Conservation (phyloP, 2,888 invertebrate species). For the Cephus sareptanus region DNA sequence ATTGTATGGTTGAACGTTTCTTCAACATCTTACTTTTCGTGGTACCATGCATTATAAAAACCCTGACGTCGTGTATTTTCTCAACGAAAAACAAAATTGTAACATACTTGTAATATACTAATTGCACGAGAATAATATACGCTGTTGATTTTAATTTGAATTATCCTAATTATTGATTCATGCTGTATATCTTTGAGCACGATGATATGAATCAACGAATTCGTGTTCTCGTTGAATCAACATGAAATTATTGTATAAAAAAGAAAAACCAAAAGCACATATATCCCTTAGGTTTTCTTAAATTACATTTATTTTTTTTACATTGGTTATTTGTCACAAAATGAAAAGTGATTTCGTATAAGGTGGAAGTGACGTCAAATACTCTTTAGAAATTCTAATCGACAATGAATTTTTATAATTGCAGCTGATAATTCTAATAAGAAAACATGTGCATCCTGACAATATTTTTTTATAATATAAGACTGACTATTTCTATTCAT, state of each 20-base stretch:
- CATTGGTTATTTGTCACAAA: neutral
- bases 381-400: neutral
- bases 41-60: too few species aligned
- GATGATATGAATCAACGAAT: neutral
- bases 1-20: neutral
- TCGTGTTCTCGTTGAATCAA: neutral
- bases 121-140: conserved; percentile 5
- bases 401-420: neutral
- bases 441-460: neutral
- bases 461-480: neutral
- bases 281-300: neutral
- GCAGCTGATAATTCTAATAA: neutral
- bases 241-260: neutral
- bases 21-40: too few species aligned
- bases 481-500: neutral
- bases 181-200: neutral
- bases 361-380: neutral
- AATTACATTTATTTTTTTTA: neutral
- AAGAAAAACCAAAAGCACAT: neutral
- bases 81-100: neutral
- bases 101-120: conserved; percentile 13
- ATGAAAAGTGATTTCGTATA: neutral
- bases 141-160: neutral
- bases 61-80: neutral
- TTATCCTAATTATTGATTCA: neutral